Percentiles rank a stretch among this genome's conserved stretches.
Evolutionary conservation across 2,888 invertebrate species (phyloP).

Genomic region (Nezara viridula): DNA sequence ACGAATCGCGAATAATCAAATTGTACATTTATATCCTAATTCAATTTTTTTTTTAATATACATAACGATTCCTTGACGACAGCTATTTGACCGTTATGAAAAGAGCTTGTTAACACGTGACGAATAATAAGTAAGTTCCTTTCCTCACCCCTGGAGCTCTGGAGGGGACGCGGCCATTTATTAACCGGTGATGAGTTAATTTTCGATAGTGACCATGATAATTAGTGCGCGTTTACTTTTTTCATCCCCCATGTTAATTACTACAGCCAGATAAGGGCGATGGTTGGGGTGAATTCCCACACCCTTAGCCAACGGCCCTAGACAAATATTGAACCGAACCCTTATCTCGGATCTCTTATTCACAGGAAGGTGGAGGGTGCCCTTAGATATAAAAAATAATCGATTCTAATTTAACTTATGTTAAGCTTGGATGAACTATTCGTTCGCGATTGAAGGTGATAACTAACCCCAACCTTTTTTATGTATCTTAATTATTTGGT

Average conservation of each 20-base stretch:
- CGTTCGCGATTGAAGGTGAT: not conserved
- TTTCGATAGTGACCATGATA: not conserved
- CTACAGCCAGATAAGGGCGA: not conserved
- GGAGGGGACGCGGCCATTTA: not conserved
- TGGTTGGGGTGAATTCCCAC: slow-evolving; percentile 23
- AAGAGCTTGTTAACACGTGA: not conserved
- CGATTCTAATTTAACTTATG: slow-evolving; percentile 20
- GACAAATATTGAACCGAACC: slow-evolving; percentile 35
- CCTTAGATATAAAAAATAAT: not conserved
- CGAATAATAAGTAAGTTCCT: not conserved
- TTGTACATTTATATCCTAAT: too few species aligned
- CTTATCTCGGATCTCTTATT: slow-evolving; percentile 34
- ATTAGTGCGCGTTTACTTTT: not conserved
- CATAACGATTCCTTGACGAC: too few species aligned
- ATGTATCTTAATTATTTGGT: not conserved
- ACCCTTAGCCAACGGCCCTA: slow-evolving; percentile 16
- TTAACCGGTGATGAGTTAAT: slow-evolving; percentile 8
- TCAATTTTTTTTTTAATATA: too few species aligned
- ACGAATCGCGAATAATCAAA: too few species aligned
- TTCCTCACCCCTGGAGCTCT: not conserved
- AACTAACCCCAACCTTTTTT: not conserved
- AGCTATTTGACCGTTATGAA: not conserved
- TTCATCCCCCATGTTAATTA: slow-evolving; percentile 10
- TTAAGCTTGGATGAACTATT: not conserved
- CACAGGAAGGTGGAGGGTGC: not conserved